phyloP scores from a whole-genome alignment of 2,797 vertebrate genomes.

The Pseudomugil tenellus region DNA sequence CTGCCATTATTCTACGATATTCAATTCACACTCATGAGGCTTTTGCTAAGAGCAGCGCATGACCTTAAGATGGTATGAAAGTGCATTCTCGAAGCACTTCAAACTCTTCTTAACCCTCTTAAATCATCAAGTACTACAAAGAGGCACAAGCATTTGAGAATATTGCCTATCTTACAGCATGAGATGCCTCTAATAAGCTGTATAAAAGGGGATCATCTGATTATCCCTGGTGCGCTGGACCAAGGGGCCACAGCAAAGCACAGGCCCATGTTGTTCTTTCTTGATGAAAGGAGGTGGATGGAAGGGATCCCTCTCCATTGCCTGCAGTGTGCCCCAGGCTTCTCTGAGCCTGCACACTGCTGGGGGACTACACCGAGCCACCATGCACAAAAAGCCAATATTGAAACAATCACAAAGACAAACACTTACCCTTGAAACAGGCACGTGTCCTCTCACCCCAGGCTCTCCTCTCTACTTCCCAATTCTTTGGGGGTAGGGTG shows the following conservation, averaged over 20 bases:
- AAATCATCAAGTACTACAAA: constrained; percentile 71
- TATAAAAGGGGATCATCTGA: constrained; percentile 81
- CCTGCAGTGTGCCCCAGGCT: constrained; percentile 78
- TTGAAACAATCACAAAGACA: constrained; percentile 80
- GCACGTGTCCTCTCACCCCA: constrained; percentile 65
- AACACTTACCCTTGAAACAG: constrained; percentile 77
- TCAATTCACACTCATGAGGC: constrained; percentile 52
- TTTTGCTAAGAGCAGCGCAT: constrained; percentile 44
- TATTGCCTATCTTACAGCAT: constrained; percentile 69
- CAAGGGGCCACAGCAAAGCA: constrained; percentile 67
- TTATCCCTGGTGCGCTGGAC: constrained; percentile 79
- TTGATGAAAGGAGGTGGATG: constrained; percentile 80
- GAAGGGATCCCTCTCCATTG: constrained; percentile 77
- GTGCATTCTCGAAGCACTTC: constrained; percentile 57
- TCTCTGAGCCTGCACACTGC: constrained; percentile 58
- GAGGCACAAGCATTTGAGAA: constrained; percentile 70
- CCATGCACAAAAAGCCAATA: constrained; percentile 77
- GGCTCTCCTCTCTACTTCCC: constrained; percentile 49
- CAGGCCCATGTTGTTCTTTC: constrained; percentile 76
- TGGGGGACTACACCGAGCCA: constrained; percentile 68
- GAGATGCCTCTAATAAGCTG: constrained; percentile 82
- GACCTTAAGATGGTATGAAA: constrained; percentile 70
- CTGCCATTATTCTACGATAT: constrained; percentile 54
- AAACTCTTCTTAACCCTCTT: constrained; percentile 72
- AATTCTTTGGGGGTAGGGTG: constrained; percentile 40